Percentiles rank a stretch among this genome's conserved stretches.
Evolutionary conservation across 2,888 invertebrate species (phyloP).

Genomic region (Agrotis ipsilon): DNA sequence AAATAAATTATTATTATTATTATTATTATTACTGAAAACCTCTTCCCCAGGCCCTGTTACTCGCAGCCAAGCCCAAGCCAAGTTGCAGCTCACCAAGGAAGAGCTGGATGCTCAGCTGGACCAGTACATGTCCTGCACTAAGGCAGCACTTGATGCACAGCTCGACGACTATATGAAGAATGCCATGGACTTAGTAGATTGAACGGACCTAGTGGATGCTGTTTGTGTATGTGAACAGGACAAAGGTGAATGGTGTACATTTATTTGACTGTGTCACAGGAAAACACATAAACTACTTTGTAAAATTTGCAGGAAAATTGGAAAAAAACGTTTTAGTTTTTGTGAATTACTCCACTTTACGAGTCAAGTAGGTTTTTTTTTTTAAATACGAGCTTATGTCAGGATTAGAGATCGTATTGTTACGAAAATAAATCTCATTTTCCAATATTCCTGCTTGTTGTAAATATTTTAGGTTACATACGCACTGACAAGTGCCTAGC

Average conservation of each 20-base stretch:
- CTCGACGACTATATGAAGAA: conserved; percentile 90
- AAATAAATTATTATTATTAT: too few species aligned
- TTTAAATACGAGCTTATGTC: neutral
- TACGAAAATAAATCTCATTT: neutral
- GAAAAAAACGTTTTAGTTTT: neutral
- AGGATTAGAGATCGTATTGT: neutral
- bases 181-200: conserved; percentile 71
- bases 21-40: too few species aligned
- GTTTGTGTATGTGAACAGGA: conserved; percentile 28
- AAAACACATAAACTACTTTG: neutral
- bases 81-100: conserved; percentile 88
- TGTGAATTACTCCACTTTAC: too few species aligned
- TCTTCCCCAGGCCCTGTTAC: conserved; percentile 72
- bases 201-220: conserved; percentile 17
- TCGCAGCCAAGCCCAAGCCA: conserved; percentile 65
- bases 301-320: neutral
- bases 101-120: conserved; percentile 93
- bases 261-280: neutral
- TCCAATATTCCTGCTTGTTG: neutral
- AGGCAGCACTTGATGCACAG: conserved; percentile 90
- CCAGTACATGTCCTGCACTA: conserved; percentile 93
- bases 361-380: neutral
- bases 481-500: too few species aligned
- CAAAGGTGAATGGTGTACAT: neutral
- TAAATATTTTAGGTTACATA: too few species aligned